phyloP scores from a whole-genome alignment of 2,797 vertebrate species.

The Pitangus sulphuratus region DNA sequence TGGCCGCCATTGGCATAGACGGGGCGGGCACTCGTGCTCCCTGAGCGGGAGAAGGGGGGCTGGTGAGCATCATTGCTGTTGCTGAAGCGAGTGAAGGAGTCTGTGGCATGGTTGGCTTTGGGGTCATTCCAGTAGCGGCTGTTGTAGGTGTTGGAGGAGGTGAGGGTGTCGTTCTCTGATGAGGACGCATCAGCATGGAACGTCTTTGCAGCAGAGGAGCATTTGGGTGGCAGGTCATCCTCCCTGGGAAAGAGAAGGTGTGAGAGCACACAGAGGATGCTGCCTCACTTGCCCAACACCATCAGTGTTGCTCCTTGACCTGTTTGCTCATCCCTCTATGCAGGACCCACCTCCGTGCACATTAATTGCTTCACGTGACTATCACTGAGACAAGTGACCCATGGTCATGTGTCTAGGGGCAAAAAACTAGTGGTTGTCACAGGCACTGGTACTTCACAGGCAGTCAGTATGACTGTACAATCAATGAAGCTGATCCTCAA shows the following conservation, averaged over 20 bases:
- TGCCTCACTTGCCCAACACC: not conserved
- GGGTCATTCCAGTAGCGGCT: slow-evolving; percentile 95
- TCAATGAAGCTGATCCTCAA: not conserved
- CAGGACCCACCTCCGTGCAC: not conserved
- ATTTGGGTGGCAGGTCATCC: slow-evolving; percentile 95
- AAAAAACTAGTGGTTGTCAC: not conserved
- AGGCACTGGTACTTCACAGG: not conserved
- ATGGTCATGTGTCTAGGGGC: not conserved
- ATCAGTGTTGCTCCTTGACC: not conserved
- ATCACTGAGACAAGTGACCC: not conserved
- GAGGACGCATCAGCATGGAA: slow-evolving; percentile 94
- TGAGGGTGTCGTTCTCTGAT: slow-evolving; percentile 95
- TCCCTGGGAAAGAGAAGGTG: slow-evolving; percentile 82
- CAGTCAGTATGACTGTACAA: not conserved
- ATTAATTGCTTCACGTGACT: not conserved
- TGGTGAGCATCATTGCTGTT: slow-evolving; percentile 87
- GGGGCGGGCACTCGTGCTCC: slow-evolving; percentile 71
- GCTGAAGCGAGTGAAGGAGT: slow-evolving; percentile 88
- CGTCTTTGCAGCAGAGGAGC: slow-evolving; percentile 86
- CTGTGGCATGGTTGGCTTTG: slow-evolving; percentile 86
- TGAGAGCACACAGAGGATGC: not conserved
- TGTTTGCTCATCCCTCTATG: not conserved
- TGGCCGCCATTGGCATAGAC: slow-evolving; percentile 90
- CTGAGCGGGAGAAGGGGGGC: slow-evolving; percentile 82
- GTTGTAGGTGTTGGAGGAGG: slow-evolving; percentile 97